Base-by-base conservation (phyloP, 2,888 invertebrate species). In the Phalera bucephala region DNA sequence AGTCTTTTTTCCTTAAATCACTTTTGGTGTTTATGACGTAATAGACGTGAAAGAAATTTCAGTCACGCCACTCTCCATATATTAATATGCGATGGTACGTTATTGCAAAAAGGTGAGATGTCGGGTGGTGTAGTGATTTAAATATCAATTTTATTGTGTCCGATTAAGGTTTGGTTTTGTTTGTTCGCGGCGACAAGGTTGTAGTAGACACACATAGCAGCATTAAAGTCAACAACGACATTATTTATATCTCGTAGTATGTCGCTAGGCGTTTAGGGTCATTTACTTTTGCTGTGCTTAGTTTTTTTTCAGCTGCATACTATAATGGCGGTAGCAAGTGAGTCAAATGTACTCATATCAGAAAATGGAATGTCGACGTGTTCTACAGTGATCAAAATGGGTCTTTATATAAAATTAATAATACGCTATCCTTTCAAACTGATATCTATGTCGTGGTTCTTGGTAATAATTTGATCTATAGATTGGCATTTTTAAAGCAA, bases 61-160 rank as follows among this genome's bases (percentile, higher is more conserved):
- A 80, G 80, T 83, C 83, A 82, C 81, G 84, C 82, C 81, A 84
- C 75, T 76, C 58, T 64, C 68, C 66, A 73, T 75, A 69, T 72
- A 72, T 77, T 69, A 71, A 75, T 76, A 66, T 70, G 57, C 55
- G 51, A 35, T 52, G 55, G 54, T 53, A 58, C 66, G 66, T 56
- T 60, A 59, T 63, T 52, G 59, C 52, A 52, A 66, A 64, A 77
- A 66, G 61, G 69, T 65, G 39, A 43, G 44, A 49, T 45, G 43
- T 45, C 33, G 12, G 30, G 34, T 33, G 40, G 30, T 17, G 50
- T 45, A 47, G 52, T 48, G 48, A 51, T 48, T 52, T 52, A 42
- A 70, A 65, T 64, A 53, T 67, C 47, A 52, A 45, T 65, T 72
- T 58, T 72, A 63, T 52, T 34, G 13, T 36, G 33, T 41, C 40